Percentiles rank a stretch among this genome's conserved stretches.
Evolutionary conservation across 2,888 invertebrate genomes (phyloP).

Genomic region (Ommatoiulus sabulosus): DNA sequence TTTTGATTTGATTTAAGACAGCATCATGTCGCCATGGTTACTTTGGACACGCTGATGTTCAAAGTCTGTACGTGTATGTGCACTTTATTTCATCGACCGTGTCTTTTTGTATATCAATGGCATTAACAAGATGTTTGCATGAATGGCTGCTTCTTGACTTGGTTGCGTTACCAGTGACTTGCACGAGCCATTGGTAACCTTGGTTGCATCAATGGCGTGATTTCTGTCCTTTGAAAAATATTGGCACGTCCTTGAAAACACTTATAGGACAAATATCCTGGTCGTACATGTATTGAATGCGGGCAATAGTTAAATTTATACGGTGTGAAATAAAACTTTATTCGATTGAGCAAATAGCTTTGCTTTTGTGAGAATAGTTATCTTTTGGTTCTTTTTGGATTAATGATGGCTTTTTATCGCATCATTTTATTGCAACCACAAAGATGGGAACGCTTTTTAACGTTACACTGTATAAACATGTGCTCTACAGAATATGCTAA

Average conservation of each 20-base stretch:
- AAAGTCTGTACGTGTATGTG: too few relatives aligned
- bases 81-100: too few relatives aligned
- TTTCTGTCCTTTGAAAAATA: not conserved
- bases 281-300: not conserved
- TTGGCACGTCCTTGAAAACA: not conserved
- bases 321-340: not conserved
- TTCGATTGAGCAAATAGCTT: not conserved
- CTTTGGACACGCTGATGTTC: too few relatives aligned
- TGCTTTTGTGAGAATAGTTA: not conserved
- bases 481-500: not conserved
- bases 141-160: not conserved
- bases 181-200: not conserved
- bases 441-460: not conserved
- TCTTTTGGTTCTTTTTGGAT: not conserved
- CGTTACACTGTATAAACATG: not conserved
- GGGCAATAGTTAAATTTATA: not conserved
- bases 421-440: not conserved
- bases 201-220: constrained; percentile 38
- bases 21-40: too few relatives aligned
- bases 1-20: too few relatives aligned
- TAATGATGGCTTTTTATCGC: not conserved
- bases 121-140: not conserved
- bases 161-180: not conserved
- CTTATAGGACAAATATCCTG: not conserved
- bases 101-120: too few relatives aligned